These are phyloP conservation scores for Drosophila lutescens DNA, from an alignment of 2,888 invertebrate genomes.

Conservation along the genomic window DNA sequence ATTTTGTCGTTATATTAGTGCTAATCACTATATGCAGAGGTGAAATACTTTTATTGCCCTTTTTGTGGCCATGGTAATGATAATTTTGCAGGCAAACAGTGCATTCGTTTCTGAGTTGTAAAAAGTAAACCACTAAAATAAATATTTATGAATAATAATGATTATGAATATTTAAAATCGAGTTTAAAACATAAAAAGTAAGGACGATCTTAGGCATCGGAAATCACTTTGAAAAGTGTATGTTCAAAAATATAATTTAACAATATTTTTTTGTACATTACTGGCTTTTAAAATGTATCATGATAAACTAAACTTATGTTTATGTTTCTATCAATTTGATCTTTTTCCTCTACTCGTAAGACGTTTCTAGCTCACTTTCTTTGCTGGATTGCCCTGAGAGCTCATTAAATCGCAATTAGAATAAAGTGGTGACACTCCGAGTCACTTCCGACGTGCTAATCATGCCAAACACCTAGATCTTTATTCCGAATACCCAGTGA, in stretches of 20 bases:
- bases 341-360: background rate
- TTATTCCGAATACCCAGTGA: background rate
- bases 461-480: constrained; percentile 16
- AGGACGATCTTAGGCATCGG: no score
- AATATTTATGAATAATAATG: no score
- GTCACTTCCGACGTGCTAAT: constrained; percentile 35
- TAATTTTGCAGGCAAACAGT: background rate
- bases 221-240: no score
- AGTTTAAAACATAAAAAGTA: no score
- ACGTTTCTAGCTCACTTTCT: constrained; percentile 14
- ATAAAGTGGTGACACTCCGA: constrained; percentile 10
- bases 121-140: no score
- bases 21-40: constrained; percentile 2
- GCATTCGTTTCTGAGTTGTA: background rate
- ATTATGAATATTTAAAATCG: no score
- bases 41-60: background rate
- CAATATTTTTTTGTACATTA: no score
- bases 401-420: constrained; percentile 25
- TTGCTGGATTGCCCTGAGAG: background rate
- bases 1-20: constrained; percentile 15
- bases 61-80: background rate
- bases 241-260: no score
- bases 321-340: background rate
- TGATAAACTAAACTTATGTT: no score
- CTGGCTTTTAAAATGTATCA: no score